phyloP scores from a whole-genome alignment of 2,888 invertebrate genomes.

The Trachelus troglodyta region DNA sequence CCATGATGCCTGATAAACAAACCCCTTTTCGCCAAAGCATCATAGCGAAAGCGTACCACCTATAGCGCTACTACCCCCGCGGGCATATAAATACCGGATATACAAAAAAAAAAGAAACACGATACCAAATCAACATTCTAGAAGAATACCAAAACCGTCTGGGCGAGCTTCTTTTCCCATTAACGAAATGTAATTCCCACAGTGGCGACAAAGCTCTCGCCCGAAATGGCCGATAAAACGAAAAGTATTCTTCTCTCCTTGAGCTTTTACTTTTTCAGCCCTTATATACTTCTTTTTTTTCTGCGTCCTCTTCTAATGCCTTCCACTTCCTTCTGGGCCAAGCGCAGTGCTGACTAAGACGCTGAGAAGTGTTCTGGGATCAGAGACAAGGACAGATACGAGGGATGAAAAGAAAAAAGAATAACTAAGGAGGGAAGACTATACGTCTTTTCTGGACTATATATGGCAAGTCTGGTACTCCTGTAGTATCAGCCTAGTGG shows the following conservation, averaged over 20 bases:
- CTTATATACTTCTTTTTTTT: not conserved
- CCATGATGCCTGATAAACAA: slow-evolving; percentile 16
- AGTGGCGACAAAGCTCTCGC: not conserved
- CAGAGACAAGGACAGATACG: not conserved
- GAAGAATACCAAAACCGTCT: not conserved
- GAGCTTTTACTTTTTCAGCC: not conserved
- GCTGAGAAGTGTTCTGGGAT: not conserved
- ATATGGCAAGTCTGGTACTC: not conserved
- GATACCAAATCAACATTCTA: not conserved
- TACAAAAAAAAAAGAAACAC: not conserved
- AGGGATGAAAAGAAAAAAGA: not conserved
- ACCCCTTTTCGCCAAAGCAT: not conserved
- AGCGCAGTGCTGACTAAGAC: not conserved
- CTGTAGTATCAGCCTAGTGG: not conserved
- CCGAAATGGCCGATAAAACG: not conserved
- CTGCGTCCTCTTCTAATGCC: not conserved
- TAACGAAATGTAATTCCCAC: not conserved
- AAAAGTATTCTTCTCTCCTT: not conserved
- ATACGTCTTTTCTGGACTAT: not conserved
- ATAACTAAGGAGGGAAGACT: not conserved
- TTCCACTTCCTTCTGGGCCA: not conserved
- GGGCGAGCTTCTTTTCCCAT: not conserved
- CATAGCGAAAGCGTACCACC: not conserved
- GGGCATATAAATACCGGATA: not conserved
- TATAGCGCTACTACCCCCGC: slow-evolving; percentile 5